phyloP scores from a whole-genome alignment of 2,888 invertebrate species.

The Autographa pulchrina region DNA sequence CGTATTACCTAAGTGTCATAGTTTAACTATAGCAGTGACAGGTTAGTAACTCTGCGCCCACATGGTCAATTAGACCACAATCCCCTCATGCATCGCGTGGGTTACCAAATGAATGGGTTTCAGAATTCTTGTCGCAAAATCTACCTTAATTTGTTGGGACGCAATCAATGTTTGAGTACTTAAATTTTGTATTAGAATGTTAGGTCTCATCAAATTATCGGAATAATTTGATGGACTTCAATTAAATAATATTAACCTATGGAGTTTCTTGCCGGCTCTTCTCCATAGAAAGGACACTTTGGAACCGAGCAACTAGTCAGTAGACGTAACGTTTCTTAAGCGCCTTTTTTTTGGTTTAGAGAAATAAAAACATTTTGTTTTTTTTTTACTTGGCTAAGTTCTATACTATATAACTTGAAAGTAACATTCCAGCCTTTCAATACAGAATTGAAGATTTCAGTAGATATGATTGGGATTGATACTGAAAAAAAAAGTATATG shows the following conservation, averaged over 20 bases:
- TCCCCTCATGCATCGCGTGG: conserved; percentile 29
- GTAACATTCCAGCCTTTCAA: too few species aligned
- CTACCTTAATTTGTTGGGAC: neutral
- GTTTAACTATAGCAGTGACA: conserved; percentile 30
- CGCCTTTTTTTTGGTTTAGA: too few species aligned
- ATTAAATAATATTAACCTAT: neutral
- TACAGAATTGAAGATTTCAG: too few species aligned
- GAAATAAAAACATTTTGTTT: too few species aligned
- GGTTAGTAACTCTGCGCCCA: conserved; percentile 31
- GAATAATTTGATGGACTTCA: neutral
- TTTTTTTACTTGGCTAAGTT: too few species aligned
- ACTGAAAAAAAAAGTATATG: too few species aligned
- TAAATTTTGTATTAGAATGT: neutral
- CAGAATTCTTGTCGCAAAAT: conserved; percentile 16
- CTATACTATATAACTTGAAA: too few species aligned
- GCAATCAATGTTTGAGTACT: neutral
- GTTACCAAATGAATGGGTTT: conserved; percentile 30
- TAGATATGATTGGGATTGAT: too few species aligned
- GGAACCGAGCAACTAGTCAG: too few species aligned
- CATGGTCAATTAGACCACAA: conserved; percentile 41
- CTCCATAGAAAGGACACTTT: too few species aligned
- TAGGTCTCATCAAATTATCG: neutral
- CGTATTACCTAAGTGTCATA: conserved; percentile 4
- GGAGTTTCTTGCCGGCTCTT: too few species aligned
- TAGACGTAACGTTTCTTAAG: too few species aligned